Base-by-base conservation (phyloP, 2,888 invertebrate genomes). In the Steinernema scapterisci region DNA sequence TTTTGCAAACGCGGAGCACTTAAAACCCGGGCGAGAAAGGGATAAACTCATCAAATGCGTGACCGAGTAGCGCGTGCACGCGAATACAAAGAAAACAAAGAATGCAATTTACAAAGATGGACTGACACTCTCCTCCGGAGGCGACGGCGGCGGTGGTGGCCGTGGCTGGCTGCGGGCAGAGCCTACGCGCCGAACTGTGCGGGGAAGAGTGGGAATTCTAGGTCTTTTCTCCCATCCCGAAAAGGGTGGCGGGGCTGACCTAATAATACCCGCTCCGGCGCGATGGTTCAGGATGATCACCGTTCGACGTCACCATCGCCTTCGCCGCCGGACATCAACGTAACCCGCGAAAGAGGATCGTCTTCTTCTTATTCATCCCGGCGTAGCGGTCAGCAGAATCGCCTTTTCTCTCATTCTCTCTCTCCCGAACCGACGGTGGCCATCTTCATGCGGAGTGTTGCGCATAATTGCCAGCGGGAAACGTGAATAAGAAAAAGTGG, bases 91-190 rank as follows among this genome's bases (percentile, higher is more conserved):
- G 16, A 63, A 63, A 63, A 63, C 63, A 63, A 63, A 63, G 63
- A 63, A 31, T 63, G 63, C 27, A 27, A 25, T 63, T 63, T 63
- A 63, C 63, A 63, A 63, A 63, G 63, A 63, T 63, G 76, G 73
- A 21, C 70, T 44, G 73, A 31, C 79, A 78, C 5, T 74, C 38
- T 3, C 3, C 38, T 38, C 38, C 5, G 38, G 52, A 9, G 38
- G 44, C 52, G 71, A 74, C 79, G 76, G 79, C 27, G 75, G 72
- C 0, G 44, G 52, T 1, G 48, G 46, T 16, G 48, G 45, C 45
- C 16, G n/a, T n/a, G n/a, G n/a, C n/a, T n/a, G n/a, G 45, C 45
- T 44, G 9, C 45, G 7, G 45, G 16, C 7, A 44, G 9, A 7
- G 7, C 45, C 45, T 44, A 16, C 6, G 72, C 63, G 31, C 27